A percentile compares a stretch with the other conserved stretches of the same genome.
phyloP scores from a whole-genome alignment of 2,113 vertebrate genomes.

The Rhombomys opimus region DNA sequence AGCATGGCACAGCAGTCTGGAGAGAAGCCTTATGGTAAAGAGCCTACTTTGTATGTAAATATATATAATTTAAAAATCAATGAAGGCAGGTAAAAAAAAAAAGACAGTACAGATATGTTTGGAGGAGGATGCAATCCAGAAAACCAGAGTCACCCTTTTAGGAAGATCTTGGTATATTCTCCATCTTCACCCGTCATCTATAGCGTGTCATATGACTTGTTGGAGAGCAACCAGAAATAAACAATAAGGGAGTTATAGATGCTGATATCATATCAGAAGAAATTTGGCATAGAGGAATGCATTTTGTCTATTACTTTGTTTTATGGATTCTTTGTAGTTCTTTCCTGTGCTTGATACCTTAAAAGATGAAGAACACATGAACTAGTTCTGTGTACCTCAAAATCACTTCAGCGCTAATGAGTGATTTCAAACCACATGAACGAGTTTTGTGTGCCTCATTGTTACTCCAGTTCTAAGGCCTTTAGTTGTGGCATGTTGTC shows the following conservation, averaged over 20 bases:
- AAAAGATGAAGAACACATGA: not conserved
- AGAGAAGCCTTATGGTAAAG: too few species aligned
- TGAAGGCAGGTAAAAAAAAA: not conserved
- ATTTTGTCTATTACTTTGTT: conserved; percentile 11
- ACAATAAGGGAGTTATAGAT: not conserved
- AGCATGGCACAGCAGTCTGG: too few species aligned
- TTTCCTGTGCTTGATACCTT: conserved; percentile 11
- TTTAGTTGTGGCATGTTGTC: conserved; percentile 63
- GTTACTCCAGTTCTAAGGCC: not conserved
- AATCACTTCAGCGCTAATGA: not conserved
- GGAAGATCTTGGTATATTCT: not conserved
- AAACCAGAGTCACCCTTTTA: not conserved
- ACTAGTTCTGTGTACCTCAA: conserved; percentile 1
- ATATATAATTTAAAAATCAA: too few species aligned
- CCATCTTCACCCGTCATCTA: not conserved
- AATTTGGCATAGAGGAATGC: not conserved
- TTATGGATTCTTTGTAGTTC: not conserved
- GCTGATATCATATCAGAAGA: not conserved
- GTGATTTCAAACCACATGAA: not conserved
- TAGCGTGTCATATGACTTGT: not conserved
- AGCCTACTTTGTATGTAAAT: too few species aligned
- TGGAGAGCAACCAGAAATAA: not conserved
- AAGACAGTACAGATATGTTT: not conserved
- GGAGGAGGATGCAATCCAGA: not conserved
- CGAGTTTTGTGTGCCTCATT: not conserved